Evolutionary conservation across 2,888 invertebrate species (phyloP), one percentile per base, ranked within the genome.

Genomic region (Euspilapteryx auroguttella): DNA sequence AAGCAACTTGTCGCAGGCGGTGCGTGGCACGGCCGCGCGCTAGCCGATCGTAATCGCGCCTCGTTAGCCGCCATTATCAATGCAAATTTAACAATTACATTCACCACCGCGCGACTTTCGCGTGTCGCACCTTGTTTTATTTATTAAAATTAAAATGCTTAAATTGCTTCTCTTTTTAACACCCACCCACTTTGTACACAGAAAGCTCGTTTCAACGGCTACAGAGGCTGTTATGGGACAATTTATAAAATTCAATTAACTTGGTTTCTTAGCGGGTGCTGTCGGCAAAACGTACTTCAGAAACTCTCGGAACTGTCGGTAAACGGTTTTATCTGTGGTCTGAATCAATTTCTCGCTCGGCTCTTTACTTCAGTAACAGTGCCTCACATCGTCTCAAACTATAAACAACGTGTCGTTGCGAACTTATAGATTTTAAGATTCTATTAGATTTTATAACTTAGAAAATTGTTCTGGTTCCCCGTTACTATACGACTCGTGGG

Each of bases 31-130:
- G 45, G 53, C 55, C 48, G 59, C 51, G 57, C 62, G 62, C 61
- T 59, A 57, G 50, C 50, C 41, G 62, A 65, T 68, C 44, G 57
- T 56, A 52, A 65, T 68, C 64, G 52, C 35, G 42, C 46, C 63
- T 65, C 56, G 65, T 65, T 64, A 64, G 53, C 49, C 49, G 42
- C 54, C 48, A 68, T 65, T 63, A 68, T 62, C 47, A 53, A 65
- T 66, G 65, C 55, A 64, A 68, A 68, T 65, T 61, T 57, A 62
- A 61, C 56, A 62, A 64, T 62, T 63, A 53, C 46, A 23, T 24
- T 26, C 20, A 28, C 28, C 23, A 27, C 27, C 30, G 35, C 32
- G 37, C 37, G 34, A 44, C 45, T 48, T 42, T 39, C 37, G 45
- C n/a, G n/a, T n/a, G n/a, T n/a, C n/a, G n/a, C n/a, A n/a, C n/a